Base-by-base conservation (phyloP, 2,113 vertebrate genomes). In the Pandion haliaetus region DNA sequence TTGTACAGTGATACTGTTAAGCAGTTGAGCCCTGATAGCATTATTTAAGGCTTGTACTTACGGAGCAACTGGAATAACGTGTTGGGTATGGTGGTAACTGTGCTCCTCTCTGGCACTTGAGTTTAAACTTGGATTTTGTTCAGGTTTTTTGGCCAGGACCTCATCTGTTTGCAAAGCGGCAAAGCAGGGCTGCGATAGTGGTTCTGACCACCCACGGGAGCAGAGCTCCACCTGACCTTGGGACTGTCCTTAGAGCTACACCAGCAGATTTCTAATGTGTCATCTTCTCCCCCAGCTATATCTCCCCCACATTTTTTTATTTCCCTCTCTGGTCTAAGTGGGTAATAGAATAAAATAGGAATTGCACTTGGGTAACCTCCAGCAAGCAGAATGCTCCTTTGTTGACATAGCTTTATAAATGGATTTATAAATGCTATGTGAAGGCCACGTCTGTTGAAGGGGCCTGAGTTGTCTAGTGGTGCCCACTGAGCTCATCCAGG, bases 1-100 rank as follows among this genome's bases (percentile, higher is more conserved):
- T n/a, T 89, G 45, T 72, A 54, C 86, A 20, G 88, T 94, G 86
- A 91, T 95, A 82, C 92, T 79, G 96, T 82, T 90, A 88, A 78
- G 82, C 52, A 52, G 55, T 14, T 92, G 71, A 94, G 29, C 55
- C 38, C 71, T 4, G 12, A 78, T 73, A 58, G 50, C 29, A 57
- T 85, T 96, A 81, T 97, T 96, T 95, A 90, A 69, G 47, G 88
- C 55, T 63, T 63, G 67, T 88, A 24, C 18, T 78, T 71, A 19
- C 19, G 77, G 88, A 91, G 82, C 31, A 84, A 90, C 73, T 57
- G 73, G 62, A 94, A 82, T 85, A 93, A 69, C 52, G 72, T 1
- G 5, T 32, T 93, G 29, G n/a, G 40, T n/a, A 87, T 88, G 49
- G 54, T 54, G 59, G 54, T 61, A 86, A 90, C 54, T 47, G 40